Conservation (phyloP, 2,888 invertebrate species). For the Selenia dentaria region DNA sequence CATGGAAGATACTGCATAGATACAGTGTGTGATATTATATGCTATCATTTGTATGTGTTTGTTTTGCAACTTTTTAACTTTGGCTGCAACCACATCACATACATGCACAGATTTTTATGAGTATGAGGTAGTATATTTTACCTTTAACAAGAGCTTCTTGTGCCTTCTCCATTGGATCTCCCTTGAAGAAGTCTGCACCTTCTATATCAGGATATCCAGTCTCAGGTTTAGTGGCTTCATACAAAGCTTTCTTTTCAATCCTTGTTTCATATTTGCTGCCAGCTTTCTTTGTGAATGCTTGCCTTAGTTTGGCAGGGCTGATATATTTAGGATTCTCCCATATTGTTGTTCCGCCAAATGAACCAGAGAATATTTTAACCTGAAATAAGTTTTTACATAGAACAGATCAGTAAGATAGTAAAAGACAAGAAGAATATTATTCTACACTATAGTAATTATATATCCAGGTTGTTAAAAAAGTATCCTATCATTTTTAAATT, state of each 20-base stretch:
- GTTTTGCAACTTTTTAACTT: too few relatives aligned
- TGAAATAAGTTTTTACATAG: constrained; percentile 52
- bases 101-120: too few relatives aligned
- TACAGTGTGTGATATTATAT: too few relatives aligned
- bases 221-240: constrained; percentile 89
- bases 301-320: constrained; percentile 94
- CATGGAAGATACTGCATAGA: too few relatives aligned
- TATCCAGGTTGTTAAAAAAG: too few relatives aligned
- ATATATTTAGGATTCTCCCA: constrained; percentile 97
- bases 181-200: constrained; percentile 89
- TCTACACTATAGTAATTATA: too few relatives aligned
- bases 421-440: too few relatives aligned
- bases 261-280: constrained; percentile 91
- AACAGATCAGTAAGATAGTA: too few relatives aligned
- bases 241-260: constrained; percentile 91
- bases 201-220: constrained; percentile 90
- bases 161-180: constrained; percentile 86
- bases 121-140: too few relatives aligned
- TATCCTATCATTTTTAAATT: too few relatives aligned
- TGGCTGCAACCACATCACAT: too few relatives aligned
- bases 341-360: constrained; percentile 95
- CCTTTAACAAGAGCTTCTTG: constrained; percentile 76
- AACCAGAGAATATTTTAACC: constrained; percentile 97
- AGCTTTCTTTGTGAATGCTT: constrained; percentile 87
- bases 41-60: too few relatives aligned